Evolutionary conservation across 2,888 invertebrate genomes (phyloP).

Genomic region (Junonia oenone): DNA sequence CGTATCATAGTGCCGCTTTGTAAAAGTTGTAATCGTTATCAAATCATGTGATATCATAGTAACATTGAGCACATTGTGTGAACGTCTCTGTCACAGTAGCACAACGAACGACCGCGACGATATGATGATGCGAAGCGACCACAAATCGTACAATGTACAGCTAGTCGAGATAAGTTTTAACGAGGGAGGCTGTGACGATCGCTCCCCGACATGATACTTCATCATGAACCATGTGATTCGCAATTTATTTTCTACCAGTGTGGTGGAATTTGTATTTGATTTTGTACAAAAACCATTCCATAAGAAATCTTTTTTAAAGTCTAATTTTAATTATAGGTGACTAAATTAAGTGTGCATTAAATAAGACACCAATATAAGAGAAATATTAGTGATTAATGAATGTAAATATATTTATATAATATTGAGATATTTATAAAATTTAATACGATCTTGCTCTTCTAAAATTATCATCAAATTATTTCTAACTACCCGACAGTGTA

Average conservation of each 20-base stretch:
- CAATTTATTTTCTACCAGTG: constrained; percentile 58
- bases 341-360: constrained; percentile 69
- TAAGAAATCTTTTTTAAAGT: constrained; percentile 65
- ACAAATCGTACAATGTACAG: constrained; percentile 62
- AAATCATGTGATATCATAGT: constrained; percentile 2
- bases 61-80: constrained; percentile 7
- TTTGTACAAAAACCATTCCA: constrained; percentile 80
- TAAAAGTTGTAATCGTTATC: constrained; percentile 13
- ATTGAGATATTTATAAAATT: constrained; percentile 78
- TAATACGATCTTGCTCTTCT: constrained; percentile 77
- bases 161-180: constrained; percentile 59
- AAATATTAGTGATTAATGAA: constrained; percentile 64
- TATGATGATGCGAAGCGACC: constrained; percentile 36
- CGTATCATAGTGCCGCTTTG: constrained; percentile 32
- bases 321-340: constrained; percentile 69
- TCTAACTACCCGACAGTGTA: constrained; percentile 51
- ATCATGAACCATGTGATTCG: constrained; percentile 63
- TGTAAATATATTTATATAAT: constrained; percentile 79
- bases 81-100: constrained; percentile 11
- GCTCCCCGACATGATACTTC: constrained; percentile 35
- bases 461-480: constrained; percentile 65
- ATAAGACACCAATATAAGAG: constrained; percentile 78
- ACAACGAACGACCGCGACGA: constrained; percentile 26
- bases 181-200: constrained; percentile 31
- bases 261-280: constrained; percentile 68